A percentile compares a stretch with the other conserved stretches of the same genome.
Conservation (phyloP, 1,140 invertebrate genomes). For the Chionoecetes opilio region DNA sequence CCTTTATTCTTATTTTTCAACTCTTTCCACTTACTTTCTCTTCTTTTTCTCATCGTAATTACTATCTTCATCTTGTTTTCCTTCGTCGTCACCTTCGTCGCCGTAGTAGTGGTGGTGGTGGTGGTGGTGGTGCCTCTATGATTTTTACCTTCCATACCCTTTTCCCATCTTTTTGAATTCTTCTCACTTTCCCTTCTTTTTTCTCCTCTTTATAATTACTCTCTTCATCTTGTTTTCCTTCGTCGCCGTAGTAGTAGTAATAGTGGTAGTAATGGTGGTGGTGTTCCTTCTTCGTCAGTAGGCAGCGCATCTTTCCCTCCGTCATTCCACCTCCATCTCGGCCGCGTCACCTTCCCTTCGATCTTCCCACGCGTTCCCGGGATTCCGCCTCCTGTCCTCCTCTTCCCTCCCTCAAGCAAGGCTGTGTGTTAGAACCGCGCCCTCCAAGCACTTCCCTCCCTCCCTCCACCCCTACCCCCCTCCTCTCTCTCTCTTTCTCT, state of each 20-base stretch:
- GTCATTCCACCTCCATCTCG: slow-evolving; percentile 4
- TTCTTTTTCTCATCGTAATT: not conserved
- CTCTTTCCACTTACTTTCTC: not conserved
- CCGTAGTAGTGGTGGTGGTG: too few relatives aligned
- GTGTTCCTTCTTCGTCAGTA: not conserved
- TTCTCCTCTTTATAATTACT: not conserved
- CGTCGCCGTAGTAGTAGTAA: too few relatives aligned
- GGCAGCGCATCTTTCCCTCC: not conserved
- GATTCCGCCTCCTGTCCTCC: slow-evolving; percentile 12
- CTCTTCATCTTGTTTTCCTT: not conserved
- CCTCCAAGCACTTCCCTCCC: slow-evolving; percentile 4
- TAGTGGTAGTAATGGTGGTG: too few relatives aligned
- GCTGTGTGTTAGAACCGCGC: slow-evolving; percentile 3
- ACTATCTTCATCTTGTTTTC: not conserved
- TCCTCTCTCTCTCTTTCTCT: slow-evolving; percentile 2
- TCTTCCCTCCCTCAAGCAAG: slow-evolving; percentile 23
- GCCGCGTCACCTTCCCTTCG: not conserved
- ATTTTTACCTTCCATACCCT: not conserved
- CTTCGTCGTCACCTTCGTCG: too few relatives aligned
- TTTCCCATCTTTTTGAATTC: not conserved
- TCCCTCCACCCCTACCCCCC: not conserved
- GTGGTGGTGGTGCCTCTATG: not conserved
- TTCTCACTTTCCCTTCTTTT: not conserved
- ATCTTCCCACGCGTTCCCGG: not conserved
- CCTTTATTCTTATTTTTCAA: not conserved